A percentile compares a stretch with the other conserved stretches of the same genome.
phyloP scores from a whole-genome alignment of 2,797 vertebrate genomes.

The Chromobotia macracanthus region DNA sequence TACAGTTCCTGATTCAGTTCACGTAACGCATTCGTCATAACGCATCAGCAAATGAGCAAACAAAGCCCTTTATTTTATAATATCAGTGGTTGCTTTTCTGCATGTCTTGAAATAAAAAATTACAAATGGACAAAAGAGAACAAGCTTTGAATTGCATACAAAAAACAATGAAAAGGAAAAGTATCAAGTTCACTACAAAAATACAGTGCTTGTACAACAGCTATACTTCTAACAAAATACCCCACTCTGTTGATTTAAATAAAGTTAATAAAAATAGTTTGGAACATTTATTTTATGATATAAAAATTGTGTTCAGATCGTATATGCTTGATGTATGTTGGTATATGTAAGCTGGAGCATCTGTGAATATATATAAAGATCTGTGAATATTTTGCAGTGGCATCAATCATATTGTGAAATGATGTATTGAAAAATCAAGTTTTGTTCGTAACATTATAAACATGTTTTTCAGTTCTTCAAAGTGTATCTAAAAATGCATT shows the following conservation, averaged over 20 bases:
- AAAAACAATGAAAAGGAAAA: neutral
- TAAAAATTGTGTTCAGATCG: neutral
- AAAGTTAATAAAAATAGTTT: too few species aligned
- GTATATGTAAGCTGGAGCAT: neutral
- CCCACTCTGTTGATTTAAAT: too few species aligned
- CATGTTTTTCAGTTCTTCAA: neutral
- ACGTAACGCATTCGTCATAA: neutral
- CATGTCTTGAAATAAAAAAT: neutral
- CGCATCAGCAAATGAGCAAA: neutral
- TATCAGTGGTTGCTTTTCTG: neutral
- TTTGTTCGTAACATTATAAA: neutral
- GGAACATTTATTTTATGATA: neutral
- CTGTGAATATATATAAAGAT: neutral
- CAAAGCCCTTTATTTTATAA: slow-evolving; percentile 1
- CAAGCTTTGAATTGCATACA: neutral
- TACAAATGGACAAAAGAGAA: neutral
- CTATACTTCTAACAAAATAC: too few species aligned
- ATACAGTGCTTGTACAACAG: too few species aligned
- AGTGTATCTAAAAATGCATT: too few species aligned
- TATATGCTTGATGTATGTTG: too few species aligned
- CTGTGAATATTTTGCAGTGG: neutral
- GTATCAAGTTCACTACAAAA: neutral
- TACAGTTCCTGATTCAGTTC: neutral
- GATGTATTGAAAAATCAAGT: neutral
- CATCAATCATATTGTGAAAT: neutral